These are phyloP conservation scores for Synanthedon myopaeformis DNA, from an alignment of 2,888 invertebrate genomes.

Conservation along the genomic window DNA sequence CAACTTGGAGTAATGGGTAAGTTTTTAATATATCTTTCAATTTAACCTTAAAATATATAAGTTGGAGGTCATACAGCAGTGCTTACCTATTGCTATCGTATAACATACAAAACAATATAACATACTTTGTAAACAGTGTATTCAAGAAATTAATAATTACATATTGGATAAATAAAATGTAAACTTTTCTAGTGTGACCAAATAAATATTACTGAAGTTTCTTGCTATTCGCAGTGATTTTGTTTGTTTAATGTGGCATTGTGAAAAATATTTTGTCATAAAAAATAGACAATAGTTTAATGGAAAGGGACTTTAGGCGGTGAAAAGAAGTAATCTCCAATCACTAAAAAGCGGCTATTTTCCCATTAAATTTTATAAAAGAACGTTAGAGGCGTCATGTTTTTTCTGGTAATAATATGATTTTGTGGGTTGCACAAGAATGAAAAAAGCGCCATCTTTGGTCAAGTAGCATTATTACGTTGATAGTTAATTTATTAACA, in stretches of 20 bases:
- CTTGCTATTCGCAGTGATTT: no score
- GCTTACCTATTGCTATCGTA: neutral
- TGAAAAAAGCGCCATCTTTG: slow-evolving; percentile 35
- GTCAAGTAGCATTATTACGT: slow-evolving; percentile 21
- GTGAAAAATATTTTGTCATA: no score
- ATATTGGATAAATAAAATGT: no score
- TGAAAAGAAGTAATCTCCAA: no score
- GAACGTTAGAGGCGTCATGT: slow-evolving; percentile 17
- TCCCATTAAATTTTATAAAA: neutral
- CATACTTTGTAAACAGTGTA: no score
- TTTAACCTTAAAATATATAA: neutral
- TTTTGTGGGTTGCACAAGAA: slow-evolving; percentile 14
- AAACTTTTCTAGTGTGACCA: no score
- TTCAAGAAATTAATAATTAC: neutral
- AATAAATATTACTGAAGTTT: no score
- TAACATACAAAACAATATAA: no score
- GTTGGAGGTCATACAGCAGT: no score
- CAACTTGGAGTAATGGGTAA: slow-evolving; percentile 91
- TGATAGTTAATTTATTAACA: neutral
- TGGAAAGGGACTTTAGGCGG: no score
- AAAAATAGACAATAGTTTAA: no score
- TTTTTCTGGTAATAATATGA: slow-evolving; percentile 9
- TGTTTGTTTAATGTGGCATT: no score
- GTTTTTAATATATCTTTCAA: slow-evolving; percentile 29
- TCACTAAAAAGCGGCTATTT: neutral